Base-by-base conservation (phyloP, 2,888 invertebrate species). In the Poecilus cupreus region DNA sequence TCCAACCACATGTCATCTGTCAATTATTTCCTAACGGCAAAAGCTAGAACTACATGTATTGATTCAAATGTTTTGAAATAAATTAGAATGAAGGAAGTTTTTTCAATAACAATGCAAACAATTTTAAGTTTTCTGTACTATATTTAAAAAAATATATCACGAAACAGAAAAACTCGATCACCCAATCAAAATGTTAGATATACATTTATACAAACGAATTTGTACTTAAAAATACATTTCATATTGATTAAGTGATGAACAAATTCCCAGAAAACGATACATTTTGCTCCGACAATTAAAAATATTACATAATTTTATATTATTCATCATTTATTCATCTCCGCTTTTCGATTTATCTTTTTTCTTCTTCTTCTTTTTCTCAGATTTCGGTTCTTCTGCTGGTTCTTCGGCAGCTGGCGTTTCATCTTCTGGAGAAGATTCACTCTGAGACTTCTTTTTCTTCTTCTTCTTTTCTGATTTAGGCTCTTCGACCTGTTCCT, bases 401-500 rank as follows among this genome's bases (percentile, higher is more conserved):
- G 82, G 82, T 76, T 78, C 78, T 46, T 83, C 79, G 20, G 54
- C 20, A 75, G 80, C 68, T 11, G 57, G 39, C 22, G 64, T 68
- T 74, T 84, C 78, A 64, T 80, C 75, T 39, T 83, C 83, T n/a
- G 80, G 83, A 5, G 76, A 82, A 22, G 46, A 77, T 64, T 84
- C 82, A 79, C 64, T 37, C 16, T 13, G 64, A 37, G 37, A 37
- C 79, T 85, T 85, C 83, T 85, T 86, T 84, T 86, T 87, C 84
- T 85, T 86, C 83, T 84, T 85, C 83, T 84, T 84, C 79, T 85
- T 85, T 60, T 80, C 84, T 37, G 84, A 82, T 82, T 83, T 78
- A 37, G 84, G 43, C 79, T 77, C 86, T 77, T 88, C 87, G 83
- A 89, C 87, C 84, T 89, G 86, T 85, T 85, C 81, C 84, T 85